Percentiles rank a stretch among this genome's conserved stretches.
Evolutionary conservation across 2,888 invertebrate species (phyloP).

Genomic region (Ormyrus labotus): DNA sequence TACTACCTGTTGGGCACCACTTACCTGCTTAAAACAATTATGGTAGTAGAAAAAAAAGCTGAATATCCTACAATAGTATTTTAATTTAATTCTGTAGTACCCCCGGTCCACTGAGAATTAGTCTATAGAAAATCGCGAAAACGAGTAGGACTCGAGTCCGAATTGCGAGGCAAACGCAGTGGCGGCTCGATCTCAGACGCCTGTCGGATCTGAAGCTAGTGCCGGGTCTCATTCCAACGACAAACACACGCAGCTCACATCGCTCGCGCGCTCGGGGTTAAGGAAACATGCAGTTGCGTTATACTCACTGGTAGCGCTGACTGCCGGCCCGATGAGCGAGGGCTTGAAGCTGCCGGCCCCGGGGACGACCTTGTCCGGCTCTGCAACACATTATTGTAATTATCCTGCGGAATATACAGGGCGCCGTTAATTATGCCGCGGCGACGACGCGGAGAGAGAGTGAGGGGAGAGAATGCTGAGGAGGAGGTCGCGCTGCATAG

Average conservation of each 20-base stretch:
- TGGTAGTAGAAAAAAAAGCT: too few species aligned
- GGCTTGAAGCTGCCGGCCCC: slow-evolving; percentile 72
- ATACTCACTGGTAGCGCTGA: slow-evolving; percentile 86
- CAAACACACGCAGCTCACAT: neutral
- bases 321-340: slow-evolving; percentile 83
- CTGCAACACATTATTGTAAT: slow-evolving; percentile 76
- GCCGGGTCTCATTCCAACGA: too few species aligned
- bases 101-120: too few species aligned
- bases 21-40: too few species aligned
- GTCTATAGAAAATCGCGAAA: too few species aligned
- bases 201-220: too few species aligned
- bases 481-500: slow-evolving; percentile 60
- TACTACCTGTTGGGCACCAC: too few species aligned
- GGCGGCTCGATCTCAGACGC: too few species aligned
- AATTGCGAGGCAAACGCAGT: too few species aligned
- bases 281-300: slow-evolving; percentile 44
- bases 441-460: slow-evolving; percentile 54
- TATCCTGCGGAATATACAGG: slow-evolving; percentile 74
- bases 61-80: too few species aligned
- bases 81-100: too few species aligned
- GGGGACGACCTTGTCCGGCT: slow-evolving; percentile 74
- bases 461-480: slow-evolving; percentile 31
- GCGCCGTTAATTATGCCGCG: slow-evolving; percentile 61
- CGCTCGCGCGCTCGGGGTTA: neutral
- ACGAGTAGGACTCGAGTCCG: too few species aligned